Evolutionary conservation across 2,113 vertebrate species (phyloP).

Genomic region (human): GRCh38 chr13:103734501-103735000

Average conservation of each 20-base stretch:
- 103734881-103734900: too few species aligned
- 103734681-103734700: background rate
- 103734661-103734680: background rate
- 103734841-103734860: background rate
- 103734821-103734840: background rate
- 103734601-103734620: background rate
- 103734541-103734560: fast-evolving
- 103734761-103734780: too few species aligned
- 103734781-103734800: background rate
- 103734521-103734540: background rate
- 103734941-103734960: too few species aligned
- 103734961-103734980: background rate
- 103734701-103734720: too few species aligned
- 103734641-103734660: background rate
- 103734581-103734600: background rate
- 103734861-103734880: background rate
- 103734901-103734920: background rate
- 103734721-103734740: too few species aligned
- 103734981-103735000: background rate
- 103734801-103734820: background rate
- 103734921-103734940: fast-evolving
- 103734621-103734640: background rate
- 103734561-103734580: background rate
- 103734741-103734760: background rate
- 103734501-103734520: background rate